phyloP scores from a whole-genome alignment of 2,113 vertebrate genomes.

The Gobiocypris rarus region DNA sequence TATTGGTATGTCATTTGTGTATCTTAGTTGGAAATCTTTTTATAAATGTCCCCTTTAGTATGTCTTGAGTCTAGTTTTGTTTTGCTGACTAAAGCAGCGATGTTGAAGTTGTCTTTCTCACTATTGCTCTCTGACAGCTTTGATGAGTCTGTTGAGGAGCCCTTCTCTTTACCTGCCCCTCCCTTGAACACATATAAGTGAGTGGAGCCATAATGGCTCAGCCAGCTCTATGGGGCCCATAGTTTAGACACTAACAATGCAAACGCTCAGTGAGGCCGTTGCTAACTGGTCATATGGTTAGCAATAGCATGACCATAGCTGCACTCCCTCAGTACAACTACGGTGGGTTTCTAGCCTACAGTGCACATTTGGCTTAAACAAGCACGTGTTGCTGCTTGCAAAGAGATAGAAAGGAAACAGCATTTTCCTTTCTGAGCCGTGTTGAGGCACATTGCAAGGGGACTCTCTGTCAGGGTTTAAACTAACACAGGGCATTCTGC shows the following conservation, averaged over 20 bases:
- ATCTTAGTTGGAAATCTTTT: not conserved
- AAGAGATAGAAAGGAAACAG: conserved; percentile 45
- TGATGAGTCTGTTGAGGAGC: conserved; percentile 78
- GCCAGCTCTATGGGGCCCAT: conserved; percentile 40
- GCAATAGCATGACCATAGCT: conserved; percentile 52
- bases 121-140: conserved; percentile 74
- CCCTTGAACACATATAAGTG: conserved; percentile 79
- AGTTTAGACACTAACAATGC: conserved; percentile 54
- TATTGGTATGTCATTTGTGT: not conserved
- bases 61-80: conserved; percentile 42
- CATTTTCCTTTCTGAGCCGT: conserved; percentile 58
- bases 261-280: conserved; percentile 50
- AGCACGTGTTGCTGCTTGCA: conserved; percentile 52
- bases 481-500: conserved; percentile 64
- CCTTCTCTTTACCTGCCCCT: conserved; percentile 70
- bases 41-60: not conserved
- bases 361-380: conserved; percentile 55
- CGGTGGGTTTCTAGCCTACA: conserved; percentile 54
- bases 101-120: conserved; percentile 67
- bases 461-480: conserved; percentile 58
- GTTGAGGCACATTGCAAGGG: conserved; percentile 55
- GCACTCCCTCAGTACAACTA: conserved; percentile 7
- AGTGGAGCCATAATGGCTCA: conserved; percentile 69
- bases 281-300: conserved; percentile 42
- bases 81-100: not conserved